Evolutionary conservation across 2,797 vertebrate species (phyloP).

Genomic region (Alca torda): DNA sequence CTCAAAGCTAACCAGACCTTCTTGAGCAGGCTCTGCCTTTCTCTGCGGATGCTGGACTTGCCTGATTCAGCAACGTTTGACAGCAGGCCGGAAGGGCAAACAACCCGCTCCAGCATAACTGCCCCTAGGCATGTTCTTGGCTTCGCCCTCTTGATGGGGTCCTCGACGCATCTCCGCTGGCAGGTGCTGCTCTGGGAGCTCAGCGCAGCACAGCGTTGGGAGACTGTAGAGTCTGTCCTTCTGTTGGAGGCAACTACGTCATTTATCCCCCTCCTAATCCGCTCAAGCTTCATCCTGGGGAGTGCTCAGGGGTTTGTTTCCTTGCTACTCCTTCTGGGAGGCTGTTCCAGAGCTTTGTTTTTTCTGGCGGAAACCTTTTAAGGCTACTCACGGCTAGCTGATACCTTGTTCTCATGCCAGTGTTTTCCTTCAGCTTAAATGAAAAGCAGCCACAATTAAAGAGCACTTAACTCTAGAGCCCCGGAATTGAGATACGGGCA

Average conservation of each 20-base stretch:
- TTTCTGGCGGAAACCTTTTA: slow-evolving; percentile 46
- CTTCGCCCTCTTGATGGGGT: not conserved
- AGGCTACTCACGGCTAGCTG: not conserved
- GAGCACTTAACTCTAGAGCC: slow-evolving; percentile 14
- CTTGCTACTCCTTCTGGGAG: slow-evolving; percentile 54
- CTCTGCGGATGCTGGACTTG: not conserved
- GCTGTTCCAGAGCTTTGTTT: slow-evolving; percentile 52
- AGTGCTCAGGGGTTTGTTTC: slow-evolving; percentile 41
- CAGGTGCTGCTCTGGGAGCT: not conserved
- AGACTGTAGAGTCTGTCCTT: not conserved
- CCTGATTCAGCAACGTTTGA: not conserved
- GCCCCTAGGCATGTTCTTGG: not conserved
- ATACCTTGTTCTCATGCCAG: slow-evolving; percentile 59
- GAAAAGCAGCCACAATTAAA: slow-evolving; percentile 41
- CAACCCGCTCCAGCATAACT: not conserved
- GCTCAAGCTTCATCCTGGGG: slow-evolving; percentile 26
- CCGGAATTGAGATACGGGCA: not conserved
- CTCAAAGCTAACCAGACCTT: not conserved
- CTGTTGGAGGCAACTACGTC: slow-evolving; percentile 28
- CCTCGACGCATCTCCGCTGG: slow-evolving; percentile 28
- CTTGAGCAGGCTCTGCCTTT: not conserved
- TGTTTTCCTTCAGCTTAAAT: slow-evolving; percentile 48
- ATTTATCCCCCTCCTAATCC: slow-evolving; percentile 38
- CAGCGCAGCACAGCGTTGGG: not conserved
- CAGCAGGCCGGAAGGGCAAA: not conserved